phyloP scores from a whole-genome alignment of 2,888 invertebrate species.

The Lasioglossum marginatum region DNA sequence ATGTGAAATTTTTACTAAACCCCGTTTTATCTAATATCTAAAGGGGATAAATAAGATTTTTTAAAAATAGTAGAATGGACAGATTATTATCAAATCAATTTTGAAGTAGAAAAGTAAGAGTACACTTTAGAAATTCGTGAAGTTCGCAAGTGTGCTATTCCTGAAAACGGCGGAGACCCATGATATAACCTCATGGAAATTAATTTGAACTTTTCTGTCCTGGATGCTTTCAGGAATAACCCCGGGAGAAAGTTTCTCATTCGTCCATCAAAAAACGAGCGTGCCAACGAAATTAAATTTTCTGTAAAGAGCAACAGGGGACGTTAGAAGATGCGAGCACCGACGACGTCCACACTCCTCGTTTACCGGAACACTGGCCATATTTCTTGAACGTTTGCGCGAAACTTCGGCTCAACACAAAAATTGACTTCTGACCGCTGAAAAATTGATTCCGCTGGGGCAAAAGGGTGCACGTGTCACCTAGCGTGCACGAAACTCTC shows the following conservation, averaged over 20 bases:
- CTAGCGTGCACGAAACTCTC: neutral
- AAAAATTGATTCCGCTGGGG: constrained; percentile 32
- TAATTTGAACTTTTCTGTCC: neutral
- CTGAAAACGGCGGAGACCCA: neutral
- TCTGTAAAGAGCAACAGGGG: constrained; percentile 20
- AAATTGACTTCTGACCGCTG: constrained; percentile 43
- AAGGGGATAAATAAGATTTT: neutral
- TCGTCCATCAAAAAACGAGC: neutral
- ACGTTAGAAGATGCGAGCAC: neutral
- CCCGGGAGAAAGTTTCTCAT: constrained; percentile 10
- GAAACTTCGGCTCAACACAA: constrained; percentile 5
- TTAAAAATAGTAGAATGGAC: neutral
- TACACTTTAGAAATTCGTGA: neutral
- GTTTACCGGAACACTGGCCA: neutral
- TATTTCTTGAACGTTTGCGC: constrained; percentile 12
- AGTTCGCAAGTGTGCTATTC: neutral
- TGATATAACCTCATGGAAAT: constrained; percentile 4
- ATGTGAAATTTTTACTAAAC: neutral
- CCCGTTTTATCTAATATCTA: neutral
- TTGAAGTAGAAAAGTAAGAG: neutral
- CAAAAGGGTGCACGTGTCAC: constrained; percentile 7
- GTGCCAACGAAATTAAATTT: constrained; percentile 19
- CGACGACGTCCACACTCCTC: neutral
- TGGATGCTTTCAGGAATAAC: constrained; percentile 4
- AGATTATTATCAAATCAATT: neutral